These are phyloP conservation scores for Epizoanthus ramosus DNA, from an alignment of 92 coral and sea anemone species.

Conservation along the genomic window DNA sequence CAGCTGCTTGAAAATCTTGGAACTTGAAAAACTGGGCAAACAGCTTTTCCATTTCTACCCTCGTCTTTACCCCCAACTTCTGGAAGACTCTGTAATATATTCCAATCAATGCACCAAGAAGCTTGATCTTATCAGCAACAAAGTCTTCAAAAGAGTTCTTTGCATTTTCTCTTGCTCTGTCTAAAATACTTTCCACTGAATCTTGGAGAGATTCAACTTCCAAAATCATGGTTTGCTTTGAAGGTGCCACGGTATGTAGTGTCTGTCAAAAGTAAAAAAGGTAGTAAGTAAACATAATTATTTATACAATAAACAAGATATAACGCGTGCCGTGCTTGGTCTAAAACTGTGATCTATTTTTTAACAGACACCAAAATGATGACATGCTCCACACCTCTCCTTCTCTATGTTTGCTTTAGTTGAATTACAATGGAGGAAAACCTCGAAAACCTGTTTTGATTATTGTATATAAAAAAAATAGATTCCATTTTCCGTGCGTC, in stretches of 20 bases:
- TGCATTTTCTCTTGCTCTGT: constrained; percentile 66
- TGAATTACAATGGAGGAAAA: no score
- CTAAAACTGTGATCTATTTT: no score
- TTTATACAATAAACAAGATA: no score
- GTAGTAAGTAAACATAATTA: no score
- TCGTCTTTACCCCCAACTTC: constrained; percentile 61
- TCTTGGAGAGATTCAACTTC: constrained; percentile 47
- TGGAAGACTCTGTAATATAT: constrained; percentile 63
- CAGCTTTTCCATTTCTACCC: constrained; percentile 66
- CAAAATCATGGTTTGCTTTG: constrained; percentile 31
- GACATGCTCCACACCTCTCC: no score
- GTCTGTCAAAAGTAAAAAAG: no score
- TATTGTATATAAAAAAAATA: no score
- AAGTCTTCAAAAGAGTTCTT: constrained; percentile 63
- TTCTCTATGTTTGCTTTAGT: no score
- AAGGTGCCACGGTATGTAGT: neutral
- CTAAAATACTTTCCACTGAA: constrained; percentile 48
- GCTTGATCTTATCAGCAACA: constrained; percentile 68
- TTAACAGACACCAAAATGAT: no score
- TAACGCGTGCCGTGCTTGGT: no score
- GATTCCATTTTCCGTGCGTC: no score
- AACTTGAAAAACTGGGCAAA: constrained; percentile 53
- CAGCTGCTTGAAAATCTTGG: constrained; percentile 62
- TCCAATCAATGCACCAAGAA: constrained; percentile 70
- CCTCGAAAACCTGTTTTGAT: no score